A percentile compares a stretch with the other conserved stretches of the same genome.
Evolutionary conservation across 2,888 invertebrate species (phyloP).

Genomic region (Tinea semifulvella): DNA sequence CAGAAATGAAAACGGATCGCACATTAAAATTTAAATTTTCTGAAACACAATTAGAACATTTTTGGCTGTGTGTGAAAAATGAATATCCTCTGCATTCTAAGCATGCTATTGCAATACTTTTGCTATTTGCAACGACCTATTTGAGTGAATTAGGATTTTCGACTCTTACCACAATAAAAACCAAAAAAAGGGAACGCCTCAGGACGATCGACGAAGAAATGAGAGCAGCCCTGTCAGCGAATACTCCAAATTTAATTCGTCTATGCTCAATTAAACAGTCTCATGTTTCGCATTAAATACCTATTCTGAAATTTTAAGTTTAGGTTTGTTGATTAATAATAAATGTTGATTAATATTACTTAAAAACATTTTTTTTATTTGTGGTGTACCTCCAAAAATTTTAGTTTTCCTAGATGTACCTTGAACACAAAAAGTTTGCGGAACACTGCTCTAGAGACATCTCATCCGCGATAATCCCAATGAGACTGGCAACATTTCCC

Average conservation of each 20-base stretch:
- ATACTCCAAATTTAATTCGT: constrained; percentile 20
- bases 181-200: constrained; percentile 20
- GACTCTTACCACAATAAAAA: constrained; percentile 19
- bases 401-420: constrained; percentile 11
- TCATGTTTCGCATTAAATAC: constrained; percentile 17
- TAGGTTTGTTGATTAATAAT: constrained; percentile 4
- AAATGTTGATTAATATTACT: constrained; percentile 9
- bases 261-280: constrained; percentile 18
- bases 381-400: constrained; percentile 9
- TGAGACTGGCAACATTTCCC: too few species aligned
- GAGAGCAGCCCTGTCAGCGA: constrained; percentile 21
- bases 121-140: constrained; percentile 22
- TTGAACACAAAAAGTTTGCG: constrained; percentile 14
- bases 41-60: constrained; percentile 17
- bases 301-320: constrained; percentile 1
- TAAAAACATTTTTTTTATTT: constrained; percentile 5
- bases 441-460: constrained; percentile 11
- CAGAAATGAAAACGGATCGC: constrained; percentile 16
- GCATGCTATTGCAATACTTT: constrained; percentile 21
- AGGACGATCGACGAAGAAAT: constrained; percentile 22
- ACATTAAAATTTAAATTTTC: constrained; percentile 19
- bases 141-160: constrained; percentile 20
- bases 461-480: too few species aligned
- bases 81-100: constrained; percentile 18
- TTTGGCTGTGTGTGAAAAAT: constrained; percentile 18